Percentiles rank a stretch among this genome's conserved stretches.
phyloP scores from a whole-genome alignment of 2,113 vertebrate genomes.

The Oreochromis aureus region DNA sequence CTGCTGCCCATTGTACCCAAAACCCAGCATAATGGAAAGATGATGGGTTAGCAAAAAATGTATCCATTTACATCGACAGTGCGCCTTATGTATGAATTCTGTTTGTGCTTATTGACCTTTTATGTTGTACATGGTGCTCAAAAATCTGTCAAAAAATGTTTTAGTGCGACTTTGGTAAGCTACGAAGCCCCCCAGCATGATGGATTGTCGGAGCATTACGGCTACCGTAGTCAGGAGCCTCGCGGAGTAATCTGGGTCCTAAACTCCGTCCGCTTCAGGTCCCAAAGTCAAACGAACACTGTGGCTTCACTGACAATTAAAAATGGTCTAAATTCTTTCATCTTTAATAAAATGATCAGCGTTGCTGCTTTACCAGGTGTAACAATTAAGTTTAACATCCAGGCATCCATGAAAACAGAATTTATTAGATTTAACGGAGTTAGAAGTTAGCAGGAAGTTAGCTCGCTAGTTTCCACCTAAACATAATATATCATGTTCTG shows the following conservation, averaged over 20 bases:
- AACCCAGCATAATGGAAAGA: background rate
- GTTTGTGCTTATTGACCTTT: background rate
- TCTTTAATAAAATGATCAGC: too few relatives aligned
- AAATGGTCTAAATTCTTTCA: too few relatives aligned
- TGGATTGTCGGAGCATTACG: fast-evolving
- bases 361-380: too few relatives aligned
- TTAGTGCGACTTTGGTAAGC: fast-evolving
- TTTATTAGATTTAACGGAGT: too few relatives aligned
- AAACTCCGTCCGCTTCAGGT: fast-evolving
- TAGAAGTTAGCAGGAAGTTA: too few relatives aligned
- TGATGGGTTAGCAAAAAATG: fast-evolving
- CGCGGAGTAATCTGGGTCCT: background rate
- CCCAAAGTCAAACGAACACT: background rate
- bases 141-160: background rate
- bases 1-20: background rate
- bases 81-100: background rate
- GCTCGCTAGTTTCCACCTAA: too few relatives aligned
- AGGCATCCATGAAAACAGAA: too few relatives aligned
- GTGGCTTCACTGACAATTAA: fast-evolving
- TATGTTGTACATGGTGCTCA: fast-evolving
- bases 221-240: fast-evolving
- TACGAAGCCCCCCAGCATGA: fast-evolving
- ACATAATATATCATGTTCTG: too few relatives aligned
- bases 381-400: too few relatives aligned
- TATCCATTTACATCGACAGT: background rate